phyloP scores from a whole-genome alignment of 1,140 invertebrate species.

The Apis florea region DNA sequence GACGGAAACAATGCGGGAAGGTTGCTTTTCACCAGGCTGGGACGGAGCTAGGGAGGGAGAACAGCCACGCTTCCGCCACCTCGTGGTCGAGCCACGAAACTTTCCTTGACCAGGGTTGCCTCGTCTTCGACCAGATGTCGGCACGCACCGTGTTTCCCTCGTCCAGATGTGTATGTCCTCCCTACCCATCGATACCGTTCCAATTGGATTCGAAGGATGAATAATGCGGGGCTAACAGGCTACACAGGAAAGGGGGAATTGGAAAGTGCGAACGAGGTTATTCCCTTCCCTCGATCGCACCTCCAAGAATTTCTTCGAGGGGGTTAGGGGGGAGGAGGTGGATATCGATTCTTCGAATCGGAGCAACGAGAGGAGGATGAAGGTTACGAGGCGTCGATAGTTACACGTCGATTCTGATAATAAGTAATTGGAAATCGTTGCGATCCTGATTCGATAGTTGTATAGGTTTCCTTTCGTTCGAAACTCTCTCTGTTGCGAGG shows the following conservation, averaged over 20 bases:
- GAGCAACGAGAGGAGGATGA: neutral
- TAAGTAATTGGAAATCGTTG: neutral
- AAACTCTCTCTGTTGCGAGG: no score
- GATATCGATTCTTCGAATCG: constrained; percentile 1
- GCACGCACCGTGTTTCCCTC: constrained; percentile 25
- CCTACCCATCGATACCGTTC: neutral
- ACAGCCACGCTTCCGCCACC: constrained; percentile 44
- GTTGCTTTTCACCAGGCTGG: neutral
- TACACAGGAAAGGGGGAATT: neutral
- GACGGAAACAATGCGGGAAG: neutral
- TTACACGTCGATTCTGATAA: neutral
- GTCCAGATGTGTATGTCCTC: neutral
- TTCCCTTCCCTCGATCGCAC: neutral
- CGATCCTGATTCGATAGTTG: neutral
- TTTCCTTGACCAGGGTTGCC: constrained; percentile 12
- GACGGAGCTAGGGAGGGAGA: constrained; percentile 6
- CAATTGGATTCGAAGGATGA: constrained; percentile 14
- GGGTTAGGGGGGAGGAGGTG: no score
- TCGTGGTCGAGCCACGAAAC: constrained; percentile 28
- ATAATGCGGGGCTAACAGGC: neutral
- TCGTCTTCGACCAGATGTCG: constrained; percentile 44
- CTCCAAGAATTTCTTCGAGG: neutral
- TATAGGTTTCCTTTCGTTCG: no score
- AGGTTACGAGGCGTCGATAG: neutral
- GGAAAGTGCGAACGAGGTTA: neutral